These are phyloP conservation scores for Grallaria varia DNA, from an alignment of 2,113 vertebrate species.

Conservation along the genomic window DNA sequence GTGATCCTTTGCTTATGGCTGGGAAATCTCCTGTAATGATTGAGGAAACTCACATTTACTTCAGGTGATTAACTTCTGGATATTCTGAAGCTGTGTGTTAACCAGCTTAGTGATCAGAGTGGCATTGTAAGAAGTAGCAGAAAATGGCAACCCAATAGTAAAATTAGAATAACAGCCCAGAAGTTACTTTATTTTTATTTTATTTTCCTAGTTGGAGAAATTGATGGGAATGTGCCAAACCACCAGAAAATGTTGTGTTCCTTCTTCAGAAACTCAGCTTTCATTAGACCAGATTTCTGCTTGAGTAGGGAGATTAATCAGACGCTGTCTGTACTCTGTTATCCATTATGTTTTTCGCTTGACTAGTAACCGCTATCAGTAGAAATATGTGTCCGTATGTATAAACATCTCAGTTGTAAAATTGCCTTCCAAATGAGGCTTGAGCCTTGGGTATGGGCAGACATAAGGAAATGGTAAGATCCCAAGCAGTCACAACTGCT, in stretches of 20 bases:
- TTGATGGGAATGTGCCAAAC: neutral
- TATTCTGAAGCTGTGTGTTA: neutral
- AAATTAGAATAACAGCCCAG: neutral
- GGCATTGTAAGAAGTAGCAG: neutral
- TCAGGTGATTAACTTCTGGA: neutral
- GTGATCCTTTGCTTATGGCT: neutral
- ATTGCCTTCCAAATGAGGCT: neutral
- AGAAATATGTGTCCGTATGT: neutral
- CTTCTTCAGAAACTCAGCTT: neutral
- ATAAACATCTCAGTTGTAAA: neutral
- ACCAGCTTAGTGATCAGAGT: neutral
- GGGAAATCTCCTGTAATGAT: neutral
- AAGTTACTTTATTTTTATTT: neutral
- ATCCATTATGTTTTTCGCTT: conserved; percentile 4
- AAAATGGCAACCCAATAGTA: neutral
- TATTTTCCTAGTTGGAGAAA: neutral
- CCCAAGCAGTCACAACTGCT: neutral
- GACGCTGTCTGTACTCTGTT: neutral
- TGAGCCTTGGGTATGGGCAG: neutral
- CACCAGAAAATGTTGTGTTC: neutral
- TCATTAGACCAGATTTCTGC: neutral
- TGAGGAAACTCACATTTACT: neutral
- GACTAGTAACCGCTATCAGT: neutral
- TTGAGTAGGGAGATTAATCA: neutral
- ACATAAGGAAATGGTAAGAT: neutral